Base-by-base conservation (phyloP, 1,140 invertebrate species). In the Heliothis virescens region DNA sequence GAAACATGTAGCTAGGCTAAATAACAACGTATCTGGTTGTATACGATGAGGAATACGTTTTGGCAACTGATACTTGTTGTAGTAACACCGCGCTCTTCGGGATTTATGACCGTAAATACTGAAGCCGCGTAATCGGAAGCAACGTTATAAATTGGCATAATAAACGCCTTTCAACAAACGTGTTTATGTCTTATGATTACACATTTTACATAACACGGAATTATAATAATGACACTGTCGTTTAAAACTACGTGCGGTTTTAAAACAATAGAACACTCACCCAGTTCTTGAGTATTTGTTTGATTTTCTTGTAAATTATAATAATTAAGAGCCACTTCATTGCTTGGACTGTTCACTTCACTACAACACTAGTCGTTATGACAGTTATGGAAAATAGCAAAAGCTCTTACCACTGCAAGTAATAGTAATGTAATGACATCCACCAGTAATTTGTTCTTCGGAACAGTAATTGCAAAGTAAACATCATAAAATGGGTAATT, bases 31-130 rank as follows among this genome's bases (percentile, higher is more conserved):
- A 21, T 16, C 41, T 21, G 16, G 7, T 60, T 26, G 41, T 60
- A 60, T 76, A 76, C 21, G 59, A 48, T 59, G 1, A 74, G 34
- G 72, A 52, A 76, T 52, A 76, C 60, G 12, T 50, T 65, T 76
- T 76, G 74, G 74, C 60, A 76, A 55, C 48, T 76, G 34, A 41
- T 63, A 55, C 18, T 26, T 65, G n/a, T 74, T 74, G n/a, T 41
- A 74, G 55, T 74, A 60, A 72, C 53, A 13, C 13, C 34, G 18
- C 47, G 26, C 55, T 12, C 7, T 15, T 55, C 10, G 29, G 1
- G 48, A 76, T 76, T 76, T 76, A 76, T 62, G 74, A 26, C 12
- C 15, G 26, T 50, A 34, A 1, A 18, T 48, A 1, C 9, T 41
- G 65, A 15, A 21, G 16, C 48, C 13, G 21, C 48, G 48, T 29